These are phyloP conservation scores for Dicranocentrus wangi DNA, from an alignment of 2,888 invertebrate genomes.

Conservation along the genomic window DNA sequence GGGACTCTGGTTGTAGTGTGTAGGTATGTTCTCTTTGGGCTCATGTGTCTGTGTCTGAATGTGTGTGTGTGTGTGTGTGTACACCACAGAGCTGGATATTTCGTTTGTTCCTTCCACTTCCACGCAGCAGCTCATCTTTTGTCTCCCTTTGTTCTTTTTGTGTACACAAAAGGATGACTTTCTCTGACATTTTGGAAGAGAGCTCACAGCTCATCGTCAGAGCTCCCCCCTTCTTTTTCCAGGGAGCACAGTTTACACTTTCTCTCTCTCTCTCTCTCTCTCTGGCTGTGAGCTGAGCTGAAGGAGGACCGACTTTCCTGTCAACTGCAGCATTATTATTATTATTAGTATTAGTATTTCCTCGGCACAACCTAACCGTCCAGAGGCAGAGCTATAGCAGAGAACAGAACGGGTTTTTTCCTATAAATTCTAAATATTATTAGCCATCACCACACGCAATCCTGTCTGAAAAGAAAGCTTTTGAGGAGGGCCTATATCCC, in stretches of 20 bases:
- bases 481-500: too few relatives aligned
- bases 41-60: background rate
- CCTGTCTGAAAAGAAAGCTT: too few relatives aligned
- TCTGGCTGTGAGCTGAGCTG: background rate
- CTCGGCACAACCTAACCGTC: background rate
- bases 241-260: too few relatives aligned
- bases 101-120: conserved; percentile 27
- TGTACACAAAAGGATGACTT: conserved; percentile 44
- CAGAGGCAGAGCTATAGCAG: too few relatives aligned
- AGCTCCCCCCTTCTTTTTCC: background rate
- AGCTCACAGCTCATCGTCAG: background rate
- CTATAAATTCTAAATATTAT: background rate
- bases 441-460: background rate
- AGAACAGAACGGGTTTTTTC: too few relatives aligned
- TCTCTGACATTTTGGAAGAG: conserved; percentile 40
- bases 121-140: conserved; percentile 41
- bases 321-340: conserved; percentile 13
- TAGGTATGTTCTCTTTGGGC: conserved; percentile 7
- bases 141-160: conserved; percentile 45
- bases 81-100: conserved; percentile 16
- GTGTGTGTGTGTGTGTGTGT: background rate
- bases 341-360: too few relatives aligned
- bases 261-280: too few relatives aligned
- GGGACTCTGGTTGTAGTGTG: too few relatives aligned
- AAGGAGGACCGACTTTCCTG: conserved; percentile 1